A percentile compares a stretch with the other conserved stretches of the same genome.
Conservation (phyloP, 2,888 invertebrate species). For the Ochropleura plecta region DNA sequence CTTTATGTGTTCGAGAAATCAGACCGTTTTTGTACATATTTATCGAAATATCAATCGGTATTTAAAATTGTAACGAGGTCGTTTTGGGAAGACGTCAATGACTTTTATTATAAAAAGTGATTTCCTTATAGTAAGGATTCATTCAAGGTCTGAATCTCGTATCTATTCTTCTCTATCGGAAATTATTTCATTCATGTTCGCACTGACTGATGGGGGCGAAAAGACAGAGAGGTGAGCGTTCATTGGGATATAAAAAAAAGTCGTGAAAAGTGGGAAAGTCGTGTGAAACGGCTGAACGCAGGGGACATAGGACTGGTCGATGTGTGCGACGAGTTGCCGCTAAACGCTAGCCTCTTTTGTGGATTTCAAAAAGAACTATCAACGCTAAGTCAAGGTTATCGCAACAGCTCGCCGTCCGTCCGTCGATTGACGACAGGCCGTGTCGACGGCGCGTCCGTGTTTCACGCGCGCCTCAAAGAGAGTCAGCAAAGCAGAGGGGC, state of each 20-base stretch:
- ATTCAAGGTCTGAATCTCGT: background rate
- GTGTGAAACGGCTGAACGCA: background rate
- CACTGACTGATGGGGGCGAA: background rate
- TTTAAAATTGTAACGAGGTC: conserved; percentile 43
- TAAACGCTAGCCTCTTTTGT: too few relatives aligned
- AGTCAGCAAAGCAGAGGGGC: too few relatives aligned
- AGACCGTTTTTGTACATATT: conserved; percentile 42
- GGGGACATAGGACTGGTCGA: background rate
- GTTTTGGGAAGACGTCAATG: background rate
- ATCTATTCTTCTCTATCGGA: background rate
- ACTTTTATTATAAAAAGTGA: background rate
- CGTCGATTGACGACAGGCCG: too few relatives aligned
- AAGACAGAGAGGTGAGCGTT: background rate
- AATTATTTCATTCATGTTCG: background rate
- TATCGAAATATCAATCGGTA: conserved; percentile 36
- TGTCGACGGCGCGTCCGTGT: too few relatives aligned
- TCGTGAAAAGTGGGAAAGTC: too few relatives aligned
- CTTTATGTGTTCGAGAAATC: conserved; percentile 53
- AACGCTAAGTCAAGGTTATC: background rate
- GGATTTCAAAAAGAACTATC: background rate
- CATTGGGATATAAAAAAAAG: too few relatives aligned
- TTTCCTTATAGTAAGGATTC: background rate
- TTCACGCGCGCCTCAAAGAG: too few relatives aligned
- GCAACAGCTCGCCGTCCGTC: too few relatives aligned
- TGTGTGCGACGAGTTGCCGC: background rate